Evolutionary conservation across 2,888 invertebrate species (phyloP).

Genomic region (Hipparchia semele): DNA sequence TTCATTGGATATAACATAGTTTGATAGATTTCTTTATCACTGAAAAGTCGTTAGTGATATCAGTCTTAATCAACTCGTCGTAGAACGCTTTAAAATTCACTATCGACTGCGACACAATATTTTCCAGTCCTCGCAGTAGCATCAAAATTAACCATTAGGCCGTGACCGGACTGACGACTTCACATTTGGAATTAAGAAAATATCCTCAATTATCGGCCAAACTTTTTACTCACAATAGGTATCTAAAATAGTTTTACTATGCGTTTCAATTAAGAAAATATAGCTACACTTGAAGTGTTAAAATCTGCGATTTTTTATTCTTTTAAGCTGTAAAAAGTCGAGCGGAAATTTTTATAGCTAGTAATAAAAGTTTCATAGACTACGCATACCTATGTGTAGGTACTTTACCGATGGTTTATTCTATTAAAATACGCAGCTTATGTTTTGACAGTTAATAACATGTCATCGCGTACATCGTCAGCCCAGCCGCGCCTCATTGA

Average conservation of each 20-base stretch:
- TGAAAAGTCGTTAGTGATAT: background rate
- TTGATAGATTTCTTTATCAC: background rate
- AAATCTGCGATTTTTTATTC: background rate
- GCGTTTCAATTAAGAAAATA: too few species aligned
- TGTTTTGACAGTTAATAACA: too few species aligned
- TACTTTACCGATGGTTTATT: too few species aligned
- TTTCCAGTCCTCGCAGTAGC: conserved; percentile 21
- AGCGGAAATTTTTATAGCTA: too few species aligned
- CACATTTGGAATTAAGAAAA: background rate
- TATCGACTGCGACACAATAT: conserved; percentile 13
- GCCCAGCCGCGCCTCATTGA: background rate
- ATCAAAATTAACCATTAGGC: conserved; percentile 15
- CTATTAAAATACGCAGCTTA: too few species aligned
- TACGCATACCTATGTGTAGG: too few species aligned
- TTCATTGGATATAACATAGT: too few species aligned
- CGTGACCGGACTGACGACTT: background rate
- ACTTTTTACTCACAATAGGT: too few species aligned
- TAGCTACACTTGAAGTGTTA: background rate
- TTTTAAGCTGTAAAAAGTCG: too few species aligned
- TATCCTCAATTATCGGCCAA: too few species aligned
- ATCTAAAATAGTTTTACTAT: too few species aligned
- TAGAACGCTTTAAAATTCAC: conserved; percentile 6
- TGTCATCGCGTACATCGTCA: background rate
- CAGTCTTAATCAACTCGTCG: background rate
- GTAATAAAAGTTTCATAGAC: too few species aligned